Evolutionary conservation across 2,797 vertebrate species (phyloP), one percentile per base, ranked within the genome.

Genomic region (Meriones psammophilus): DNA sequence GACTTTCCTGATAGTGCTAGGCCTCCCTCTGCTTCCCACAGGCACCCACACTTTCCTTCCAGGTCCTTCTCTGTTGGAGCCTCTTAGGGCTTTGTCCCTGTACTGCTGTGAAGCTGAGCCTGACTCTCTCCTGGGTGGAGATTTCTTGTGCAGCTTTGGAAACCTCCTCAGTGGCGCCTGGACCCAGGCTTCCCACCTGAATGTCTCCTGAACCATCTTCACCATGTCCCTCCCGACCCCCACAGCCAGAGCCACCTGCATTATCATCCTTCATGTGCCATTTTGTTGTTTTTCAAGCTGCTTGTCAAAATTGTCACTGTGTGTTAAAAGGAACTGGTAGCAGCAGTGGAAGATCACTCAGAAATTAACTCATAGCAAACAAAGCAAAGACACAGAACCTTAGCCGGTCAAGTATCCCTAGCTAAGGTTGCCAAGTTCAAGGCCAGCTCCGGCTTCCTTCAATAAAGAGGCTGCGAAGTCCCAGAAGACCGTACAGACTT

Each of bases 291-390:
- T 77, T 79, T 80, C 7, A 73, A 66, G 28, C 20, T 12, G 60
- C 33, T 94, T 92, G 83, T 94, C 60, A 46, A 58, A 95, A 83
- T 80, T 3, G 26, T 24, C 56, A 60, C 28, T 17, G 24, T 84
- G 54, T 89, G 60, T 81, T 69, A 76, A 89, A 88, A 50, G 24
- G 30, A 90, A 87, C 89, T 18, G 5, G 17, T 0, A 83, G 24
- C 18, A 56, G 80, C 26, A 3, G 39, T 30, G 36, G n/a, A 94
- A n/a, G 30, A 28, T 26, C 64, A 54, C 54, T 80, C 54, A 88
- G 81, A 5, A 50, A 83, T 88, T 33, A 88, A 94, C 56, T 62
- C 56, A 46, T 20, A 2, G 22, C 30, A 56, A 79, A 86, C 36
- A 62, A 96, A 93, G 84, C 1, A 26, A 12, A 15, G 42, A 46